Evolutionary conservation across 2,113 vertebrate genomes (phyloP).

Genomic region (Uria lomvia): DNA sequence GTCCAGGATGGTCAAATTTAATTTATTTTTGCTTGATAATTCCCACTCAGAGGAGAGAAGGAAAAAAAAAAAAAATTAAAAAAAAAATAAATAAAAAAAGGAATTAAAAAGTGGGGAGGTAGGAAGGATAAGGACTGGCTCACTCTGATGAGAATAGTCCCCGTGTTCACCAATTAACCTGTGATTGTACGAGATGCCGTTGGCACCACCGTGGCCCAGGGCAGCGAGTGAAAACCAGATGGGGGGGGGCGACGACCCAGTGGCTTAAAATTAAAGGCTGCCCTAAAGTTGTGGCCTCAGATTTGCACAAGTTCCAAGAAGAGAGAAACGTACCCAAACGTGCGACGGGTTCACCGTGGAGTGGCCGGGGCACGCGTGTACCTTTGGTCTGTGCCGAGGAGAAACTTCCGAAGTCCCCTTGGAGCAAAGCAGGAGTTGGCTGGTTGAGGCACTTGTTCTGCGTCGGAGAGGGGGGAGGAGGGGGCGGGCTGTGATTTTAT

Average conservation of each 20-base stretch:
- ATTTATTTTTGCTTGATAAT: constrained; percentile 66
- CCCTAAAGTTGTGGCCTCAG: neutral
- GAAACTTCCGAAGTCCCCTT: neutral
- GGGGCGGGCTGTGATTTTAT: neutral
- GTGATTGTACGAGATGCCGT: neutral
- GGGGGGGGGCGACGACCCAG: neutral
- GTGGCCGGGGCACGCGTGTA: neutral
- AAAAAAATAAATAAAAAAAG: neutral
- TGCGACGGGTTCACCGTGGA: neutral
- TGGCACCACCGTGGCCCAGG: neutral
- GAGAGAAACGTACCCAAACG: neutral
- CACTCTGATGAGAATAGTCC: constrained; percentile 23
- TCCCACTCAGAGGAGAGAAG: constrained; percentile 48
- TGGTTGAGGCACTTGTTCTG: constrained; percentile 58
- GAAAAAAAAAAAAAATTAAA: neutral
- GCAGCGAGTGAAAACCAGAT: neutral
- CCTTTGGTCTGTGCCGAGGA: neutral
- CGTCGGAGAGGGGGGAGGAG: fast-evolving
- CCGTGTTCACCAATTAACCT: neutral
- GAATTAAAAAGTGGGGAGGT: neutral
- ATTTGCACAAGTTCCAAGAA: constrained; percentile 34
- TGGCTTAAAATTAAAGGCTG: neutral
- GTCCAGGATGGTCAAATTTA: constrained; percentile 60
- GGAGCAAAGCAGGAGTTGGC: constrained; percentile 11
- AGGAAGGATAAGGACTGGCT: constrained; percentile 12